Conservation (phyloP, 2,888 invertebrate genomes). For the Andricus curvator region DNA sequence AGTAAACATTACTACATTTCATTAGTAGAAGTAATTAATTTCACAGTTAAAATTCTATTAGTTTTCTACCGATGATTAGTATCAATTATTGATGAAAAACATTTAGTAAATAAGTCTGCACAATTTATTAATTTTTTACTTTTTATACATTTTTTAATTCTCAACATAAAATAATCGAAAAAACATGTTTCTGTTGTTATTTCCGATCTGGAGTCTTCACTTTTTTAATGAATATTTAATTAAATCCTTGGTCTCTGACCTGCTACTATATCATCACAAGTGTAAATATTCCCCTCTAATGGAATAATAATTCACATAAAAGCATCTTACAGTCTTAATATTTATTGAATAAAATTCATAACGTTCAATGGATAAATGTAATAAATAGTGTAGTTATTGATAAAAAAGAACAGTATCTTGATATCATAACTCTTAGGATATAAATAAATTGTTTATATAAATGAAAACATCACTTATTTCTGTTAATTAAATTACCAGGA, state of each 20-base stretch:
- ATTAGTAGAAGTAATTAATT: too few relatives aligned
- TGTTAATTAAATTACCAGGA: neutral
- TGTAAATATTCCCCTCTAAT: neutral
- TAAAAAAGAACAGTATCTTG: neutral
- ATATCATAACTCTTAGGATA: neutral
- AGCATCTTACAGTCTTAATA: neutral
- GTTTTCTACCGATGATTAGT: too few relatives aligned
- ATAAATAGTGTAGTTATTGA: neutral
- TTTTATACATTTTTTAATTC: too few relatives aligned
- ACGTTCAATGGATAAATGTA: neutral
- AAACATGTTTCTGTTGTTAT: neutral
- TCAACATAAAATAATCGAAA: neutral
- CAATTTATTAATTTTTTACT: too few relatives aligned
- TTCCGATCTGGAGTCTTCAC: neutral
- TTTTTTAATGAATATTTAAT: slow-evolving; percentile 5
- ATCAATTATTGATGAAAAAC: too few relatives aligned
- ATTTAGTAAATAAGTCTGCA: too few relatives aligned
- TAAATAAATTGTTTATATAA: neutral
- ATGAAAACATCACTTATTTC: neutral
- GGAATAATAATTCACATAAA: slow-evolving; percentile 6
- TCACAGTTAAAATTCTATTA: too few relatives aligned
- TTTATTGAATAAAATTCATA: neutral
- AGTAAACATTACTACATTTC: too few relatives aligned
- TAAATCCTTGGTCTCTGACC: slow-evolving; percentile 23
- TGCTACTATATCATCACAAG: neutral